Conservation (phyloP, 1,140 invertebrate genomes). For the Plutomurus gul region DNA sequence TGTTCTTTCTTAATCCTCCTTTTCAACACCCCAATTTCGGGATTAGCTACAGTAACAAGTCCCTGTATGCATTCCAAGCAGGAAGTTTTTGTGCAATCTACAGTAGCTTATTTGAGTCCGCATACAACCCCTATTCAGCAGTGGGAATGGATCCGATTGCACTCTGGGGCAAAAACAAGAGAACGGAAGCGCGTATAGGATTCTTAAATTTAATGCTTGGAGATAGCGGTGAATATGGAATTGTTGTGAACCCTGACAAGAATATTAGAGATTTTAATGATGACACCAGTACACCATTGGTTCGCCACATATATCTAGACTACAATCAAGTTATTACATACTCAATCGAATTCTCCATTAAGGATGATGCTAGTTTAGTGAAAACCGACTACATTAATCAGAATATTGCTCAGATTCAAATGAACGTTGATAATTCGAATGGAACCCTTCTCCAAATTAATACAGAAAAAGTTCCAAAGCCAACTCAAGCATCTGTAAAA, state of each 20-base stretch:
- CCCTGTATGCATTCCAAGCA: conserved; percentile 21
- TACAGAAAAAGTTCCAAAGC: conserved; percentile 10
- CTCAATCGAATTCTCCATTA: not conserved
- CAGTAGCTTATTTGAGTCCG: not conserved
- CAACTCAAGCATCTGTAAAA: not conserved
- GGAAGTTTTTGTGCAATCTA: conserved; percentile 7
- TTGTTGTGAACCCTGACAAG: not conserved
- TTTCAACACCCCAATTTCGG: not conserved
- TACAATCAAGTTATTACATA: not conserved
- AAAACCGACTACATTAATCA: not conserved
- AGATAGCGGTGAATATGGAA: conserved; percentile 9
- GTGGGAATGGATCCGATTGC: not conserved
- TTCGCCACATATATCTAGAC: not conserved
- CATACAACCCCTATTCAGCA: not conserved
- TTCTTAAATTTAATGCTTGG: conserved; percentile 13
- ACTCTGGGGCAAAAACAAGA: not conserved
- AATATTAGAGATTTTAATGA: not conserved
- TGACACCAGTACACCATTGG: no score
- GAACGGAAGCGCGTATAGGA: not conserved
- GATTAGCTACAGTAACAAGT: not conserved
- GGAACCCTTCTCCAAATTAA: conserved; percentile 29
- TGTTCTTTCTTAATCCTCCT: not conserved
- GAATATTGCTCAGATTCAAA: not conserved
- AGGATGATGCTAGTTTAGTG: not conserved
- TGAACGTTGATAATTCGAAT: conserved; percentile 47